Evolutionary conservation across 1,140 invertebrate species (phyloP).

Genomic region (Eurosta solidaginis): DNA sequence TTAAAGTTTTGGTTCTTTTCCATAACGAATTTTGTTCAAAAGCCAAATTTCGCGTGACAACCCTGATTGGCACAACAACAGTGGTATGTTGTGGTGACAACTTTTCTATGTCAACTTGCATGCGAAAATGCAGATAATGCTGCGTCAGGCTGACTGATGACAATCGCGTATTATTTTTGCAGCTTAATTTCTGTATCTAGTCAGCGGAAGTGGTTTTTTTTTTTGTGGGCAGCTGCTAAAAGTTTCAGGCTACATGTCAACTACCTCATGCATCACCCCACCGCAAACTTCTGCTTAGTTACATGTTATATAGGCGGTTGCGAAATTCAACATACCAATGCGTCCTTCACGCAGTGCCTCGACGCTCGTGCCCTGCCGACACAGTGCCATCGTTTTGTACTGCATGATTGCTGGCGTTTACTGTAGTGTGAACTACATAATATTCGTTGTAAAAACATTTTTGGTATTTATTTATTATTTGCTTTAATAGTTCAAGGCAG

Average conservation of each 20-base stretch:
- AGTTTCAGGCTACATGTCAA: background rate
- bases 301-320: slow-evolving; percentile 36
- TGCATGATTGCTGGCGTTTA: background rate
- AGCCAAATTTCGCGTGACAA: no score
- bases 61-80: no score
- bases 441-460: background rate
- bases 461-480: background rate
- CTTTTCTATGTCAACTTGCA: background rate
- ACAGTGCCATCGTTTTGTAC: background rate
- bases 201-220: background rate
- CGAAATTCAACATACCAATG: slow-evolving; percentile 1
- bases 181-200: no score
- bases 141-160: background rate
- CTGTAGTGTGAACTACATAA: background rate
- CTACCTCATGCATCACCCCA: background rate
- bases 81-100: no score
- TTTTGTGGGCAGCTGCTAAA: no score
- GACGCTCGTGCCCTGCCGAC: background rate
- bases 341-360: background rate
- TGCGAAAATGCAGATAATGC: background rate
- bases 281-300: slow-evolving; percentile 34
- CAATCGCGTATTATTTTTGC: background rate
- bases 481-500: slow-evolving; percentile 46
- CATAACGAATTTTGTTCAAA: no score
- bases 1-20: no score